These are phyloP conservation scores for Brachypodius melanocephalos DNA, from an alignment of 2,113 vertebrate genomes.

Conservation along the genomic window DNA sequence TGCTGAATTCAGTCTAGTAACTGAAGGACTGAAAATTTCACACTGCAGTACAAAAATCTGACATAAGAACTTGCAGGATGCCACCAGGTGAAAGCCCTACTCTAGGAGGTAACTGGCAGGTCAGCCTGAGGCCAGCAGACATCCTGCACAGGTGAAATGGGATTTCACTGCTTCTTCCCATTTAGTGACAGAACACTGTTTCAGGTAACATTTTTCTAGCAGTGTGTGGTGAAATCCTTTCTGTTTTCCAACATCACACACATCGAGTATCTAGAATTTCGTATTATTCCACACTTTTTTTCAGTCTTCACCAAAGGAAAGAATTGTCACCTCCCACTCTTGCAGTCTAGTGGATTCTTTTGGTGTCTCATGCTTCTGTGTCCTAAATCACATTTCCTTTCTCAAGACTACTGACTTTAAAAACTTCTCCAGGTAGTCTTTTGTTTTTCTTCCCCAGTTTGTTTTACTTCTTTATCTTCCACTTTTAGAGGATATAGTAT, in stretches of 20 bases:
- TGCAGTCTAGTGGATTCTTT: neutral
- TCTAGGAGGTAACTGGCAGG: neutral
- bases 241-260: neutral
- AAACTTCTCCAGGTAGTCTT: neutral
- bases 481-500: neutral
- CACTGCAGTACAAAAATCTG: neutral
- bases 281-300: neutral
- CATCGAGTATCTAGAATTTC: neutral
- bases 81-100: neutral
- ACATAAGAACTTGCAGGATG: neutral
- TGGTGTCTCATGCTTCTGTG: neutral
- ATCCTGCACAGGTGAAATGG: neutral
- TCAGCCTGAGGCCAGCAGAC: neutral
- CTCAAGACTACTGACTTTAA: neutral
- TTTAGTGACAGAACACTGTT: neutral
- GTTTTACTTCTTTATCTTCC: neutral
- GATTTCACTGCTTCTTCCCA: neutral
- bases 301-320: neutral
- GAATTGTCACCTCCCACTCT: neutral
- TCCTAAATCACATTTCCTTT: neutral
- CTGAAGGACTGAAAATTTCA: neutral
- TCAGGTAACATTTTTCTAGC: neutral
- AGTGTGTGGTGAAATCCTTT: neutral
- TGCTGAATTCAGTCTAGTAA: neutral
- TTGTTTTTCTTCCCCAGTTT: neutral